phyloP scores from a whole-genome alignment of 2,888 invertebrate genomes.

The Tolmerus cingulatus region DNA sequence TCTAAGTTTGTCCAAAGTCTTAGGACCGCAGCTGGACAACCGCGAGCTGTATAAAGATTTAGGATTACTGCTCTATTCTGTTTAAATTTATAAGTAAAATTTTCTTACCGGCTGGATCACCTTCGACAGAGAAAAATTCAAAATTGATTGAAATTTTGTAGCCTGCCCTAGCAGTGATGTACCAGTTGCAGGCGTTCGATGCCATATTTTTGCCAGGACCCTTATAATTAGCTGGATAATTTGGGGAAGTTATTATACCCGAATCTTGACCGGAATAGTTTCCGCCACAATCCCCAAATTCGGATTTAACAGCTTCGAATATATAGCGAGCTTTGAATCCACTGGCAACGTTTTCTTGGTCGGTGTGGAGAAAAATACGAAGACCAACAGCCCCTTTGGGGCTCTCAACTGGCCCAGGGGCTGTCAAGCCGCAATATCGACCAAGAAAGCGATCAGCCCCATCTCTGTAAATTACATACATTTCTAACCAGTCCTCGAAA shows the following conservation, averaged over 20 bases:
- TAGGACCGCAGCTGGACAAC: constrained; percentile 90
- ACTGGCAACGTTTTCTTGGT: constrained; percentile 85
- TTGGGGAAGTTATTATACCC: constrained; percentile 87
- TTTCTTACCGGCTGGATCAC: constrained; percentile 78
- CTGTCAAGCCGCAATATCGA: constrained; percentile 88
- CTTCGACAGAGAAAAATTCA: constrained; percentile 92
- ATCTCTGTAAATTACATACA: constrained; percentile 88
- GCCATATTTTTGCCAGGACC: constrained; percentile 80
- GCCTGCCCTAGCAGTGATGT: constrained; percentile 84
- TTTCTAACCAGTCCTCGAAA: constrained; percentile 93
- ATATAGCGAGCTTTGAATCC: constrained; percentile 97
- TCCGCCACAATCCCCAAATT: constrained; percentile 92
- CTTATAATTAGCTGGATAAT: constrained; percentile 90
- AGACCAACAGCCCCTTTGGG: constrained; percentile 87
- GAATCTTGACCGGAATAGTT: constrained; percentile 86
- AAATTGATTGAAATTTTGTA: constrained; percentile 91
- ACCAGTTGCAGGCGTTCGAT: constrained; percentile 96
- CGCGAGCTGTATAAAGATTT: constrained; percentile 70
- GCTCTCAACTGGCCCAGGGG: constrained; percentile 95
- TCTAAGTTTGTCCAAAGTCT: constrained; percentile 82
- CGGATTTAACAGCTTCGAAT: constrained; percentile 87
- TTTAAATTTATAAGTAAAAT: neutral
- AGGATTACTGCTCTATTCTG: neutral
- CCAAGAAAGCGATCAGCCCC: constrained; percentile 85
- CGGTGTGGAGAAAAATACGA: constrained; percentile 87